phyloP scores from a whole-genome alignment of 2,888 invertebrate genomes.

The Arctia plantaginis region DNA sequence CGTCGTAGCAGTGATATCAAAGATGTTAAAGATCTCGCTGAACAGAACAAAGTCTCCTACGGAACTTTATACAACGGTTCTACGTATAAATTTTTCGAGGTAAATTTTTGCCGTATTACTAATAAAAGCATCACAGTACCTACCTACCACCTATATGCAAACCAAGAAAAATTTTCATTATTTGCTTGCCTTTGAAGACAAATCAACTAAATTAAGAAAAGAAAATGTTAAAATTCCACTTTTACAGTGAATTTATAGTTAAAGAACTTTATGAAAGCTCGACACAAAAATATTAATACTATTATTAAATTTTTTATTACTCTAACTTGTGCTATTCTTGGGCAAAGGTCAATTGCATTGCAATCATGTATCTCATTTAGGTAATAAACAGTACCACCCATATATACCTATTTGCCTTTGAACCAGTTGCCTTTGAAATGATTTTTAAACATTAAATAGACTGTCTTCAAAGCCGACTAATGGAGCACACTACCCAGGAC shows the following conservation, averaged over 20 bases:
- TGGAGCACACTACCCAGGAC: no score
- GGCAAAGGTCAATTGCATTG: no score
- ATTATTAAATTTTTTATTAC: neutral
- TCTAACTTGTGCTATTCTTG: no score
- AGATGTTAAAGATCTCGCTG: conserved; percentile 92
- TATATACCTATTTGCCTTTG: neutral
- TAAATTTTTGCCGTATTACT: conserved; percentile 56
- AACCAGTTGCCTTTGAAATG: neutral
- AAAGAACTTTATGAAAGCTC: neutral
- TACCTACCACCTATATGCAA: neutral
- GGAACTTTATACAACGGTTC: conserved; percentile 93
- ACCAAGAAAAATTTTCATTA: neutral
- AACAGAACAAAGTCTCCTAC: conserved; percentile 94
- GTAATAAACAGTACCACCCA: no score
- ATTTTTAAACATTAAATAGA: no score
- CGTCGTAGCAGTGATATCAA: conserved; percentile 93
- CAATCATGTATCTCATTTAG: no score
- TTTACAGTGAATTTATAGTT: neutral
- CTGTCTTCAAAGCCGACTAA: no score
- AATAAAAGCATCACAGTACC: no score
- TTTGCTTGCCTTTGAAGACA: neutral
- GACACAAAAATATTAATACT: neutral
- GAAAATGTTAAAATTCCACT: no score
- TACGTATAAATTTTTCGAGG: conserved; percentile 94
- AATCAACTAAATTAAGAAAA: neutral